A percentile compares a stretch with the other conserved stretches of the same genome.
Conservation (phyloP, 2,888 invertebrate species). For the Drosophila neutralis region DNA sequence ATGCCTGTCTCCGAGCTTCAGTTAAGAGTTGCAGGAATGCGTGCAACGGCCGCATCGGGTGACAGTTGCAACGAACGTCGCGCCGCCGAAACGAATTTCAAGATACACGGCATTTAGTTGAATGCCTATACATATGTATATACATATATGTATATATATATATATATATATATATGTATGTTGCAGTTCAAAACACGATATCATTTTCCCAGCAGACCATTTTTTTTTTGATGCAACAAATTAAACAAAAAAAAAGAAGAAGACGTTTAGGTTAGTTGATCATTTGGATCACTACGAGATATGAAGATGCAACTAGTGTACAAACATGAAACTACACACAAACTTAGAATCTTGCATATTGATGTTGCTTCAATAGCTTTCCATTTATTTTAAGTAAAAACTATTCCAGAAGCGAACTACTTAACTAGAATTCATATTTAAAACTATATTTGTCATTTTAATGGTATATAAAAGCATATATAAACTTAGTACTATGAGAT, state of each 20-base stretch:
- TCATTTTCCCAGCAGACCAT: not conserved
- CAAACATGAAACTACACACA: not conserved
- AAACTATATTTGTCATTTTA: not conserved
- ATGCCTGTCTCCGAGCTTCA: slow-evolving; percentile 6
- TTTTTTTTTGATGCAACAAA: not conserved
- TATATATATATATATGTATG: not conserved
- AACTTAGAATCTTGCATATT: not conserved
- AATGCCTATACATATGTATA: not conserved
- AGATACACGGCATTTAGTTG: slow-evolving; percentile 8
- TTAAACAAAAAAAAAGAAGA: not conserved
- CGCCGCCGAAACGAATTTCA: slow-evolving; percentile 21
- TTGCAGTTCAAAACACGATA: slow-evolving; percentile 4
- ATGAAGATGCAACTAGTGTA: not conserved
- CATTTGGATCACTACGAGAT: not conserved
- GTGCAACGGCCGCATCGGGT: slow-evolving; percentile 61
- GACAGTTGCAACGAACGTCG: slow-evolving; percentile 47
- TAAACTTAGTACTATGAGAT: not conserved
- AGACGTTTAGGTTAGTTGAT: not conserved
- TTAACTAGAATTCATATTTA: not conserved
- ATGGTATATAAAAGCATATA: not conserved
- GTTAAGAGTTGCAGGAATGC: slow-evolving; percentile 49
- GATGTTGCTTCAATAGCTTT: not conserved
- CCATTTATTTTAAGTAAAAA: not conserved
- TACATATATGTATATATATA: not conserved
- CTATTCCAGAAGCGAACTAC: not conserved